phyloP scores from a whole-genome alignment of 2,888 invertebrate genomes.

The Acronicta psi region DNA sequence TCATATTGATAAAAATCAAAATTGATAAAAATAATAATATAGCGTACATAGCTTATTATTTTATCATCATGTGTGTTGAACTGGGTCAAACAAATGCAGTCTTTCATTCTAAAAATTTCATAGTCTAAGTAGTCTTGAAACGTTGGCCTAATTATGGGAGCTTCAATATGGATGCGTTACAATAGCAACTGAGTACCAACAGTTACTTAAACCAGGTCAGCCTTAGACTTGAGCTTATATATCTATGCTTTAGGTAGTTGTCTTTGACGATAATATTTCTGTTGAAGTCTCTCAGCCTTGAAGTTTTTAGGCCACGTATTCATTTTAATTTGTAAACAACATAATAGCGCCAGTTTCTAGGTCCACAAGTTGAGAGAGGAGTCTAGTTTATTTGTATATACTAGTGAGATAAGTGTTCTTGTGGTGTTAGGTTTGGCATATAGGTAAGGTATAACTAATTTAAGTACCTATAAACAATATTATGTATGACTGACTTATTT shows the following conservation, averaged over 20 bases:
- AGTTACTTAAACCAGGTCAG: constrained; percentile 33
- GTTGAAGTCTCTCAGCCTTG: not conserved
- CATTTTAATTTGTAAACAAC: too few species aligned
- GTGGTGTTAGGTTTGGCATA: too few species aligned
- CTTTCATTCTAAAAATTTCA: not conserved
- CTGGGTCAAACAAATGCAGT: not conserved
- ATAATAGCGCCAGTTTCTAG: too few species aligned
- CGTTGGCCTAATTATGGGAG: constrained; percentile 28
- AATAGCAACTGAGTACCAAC: constrained; percentile 39
- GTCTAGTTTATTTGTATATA: too few species aligned
- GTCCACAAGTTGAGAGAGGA: too few species aligned
- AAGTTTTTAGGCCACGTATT: not conserved
- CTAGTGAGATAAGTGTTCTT: too few species aligned
- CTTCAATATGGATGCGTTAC: constrained; percentile 36
- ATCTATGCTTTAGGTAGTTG: not conserved
- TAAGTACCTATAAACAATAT: too few species aligned
- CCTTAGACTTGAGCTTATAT: constrained; percentile 8
- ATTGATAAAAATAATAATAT: not conserved
- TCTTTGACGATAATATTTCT: not conserved
- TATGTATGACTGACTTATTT: too few species aligned
- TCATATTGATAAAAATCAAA: too few species aligned
- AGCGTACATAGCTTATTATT: too few species aligned
- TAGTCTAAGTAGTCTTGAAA: constrained; percentile 7
- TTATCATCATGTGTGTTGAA: not conserved
- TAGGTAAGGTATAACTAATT: too few species aligned